Evolutionary conservation across 1,140 invertebrate species (phyloP), one percentile per base, ranked within the genome.

Genomic region (Maconellicoccus hirsutus): DNA sequence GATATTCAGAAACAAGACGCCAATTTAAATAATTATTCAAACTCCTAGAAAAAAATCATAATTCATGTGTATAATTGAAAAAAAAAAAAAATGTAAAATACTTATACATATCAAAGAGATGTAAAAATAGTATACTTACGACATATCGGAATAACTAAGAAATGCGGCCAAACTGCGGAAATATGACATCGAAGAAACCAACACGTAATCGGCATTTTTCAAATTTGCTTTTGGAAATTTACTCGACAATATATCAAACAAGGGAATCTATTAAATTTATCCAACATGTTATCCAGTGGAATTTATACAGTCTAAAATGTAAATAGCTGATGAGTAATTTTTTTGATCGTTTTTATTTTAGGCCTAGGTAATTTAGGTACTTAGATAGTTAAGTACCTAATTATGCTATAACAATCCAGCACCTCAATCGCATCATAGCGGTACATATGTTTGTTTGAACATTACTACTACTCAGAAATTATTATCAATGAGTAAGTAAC

Each of bases 1-100:
- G 76, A 77, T 84, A 86, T 39, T 80, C 78, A 7, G 80, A 76
- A 4, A 83, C 81, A 29, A 87, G 76, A 69, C 80, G 81, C 84
- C 85, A 87, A 73, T 85, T 83, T 42, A 86, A 74, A 75, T 86
- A 87, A 74, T 85, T 84, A 77, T 87, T 86, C 61, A 86, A 74
- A 7, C 81, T 79, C 72, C 83, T 85, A 74, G 33, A 78, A 70
- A 63, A 75, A 72, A 19, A 33, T 12, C n/a, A 16, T 33, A 52
- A 16, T 33, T 6, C 29, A 12, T 33, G 12, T 33, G 3, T 6
- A 33, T 6, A 33, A 33, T 33, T 33, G 12, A 6, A 6, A 6
- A 3, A 33, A 12, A 33, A 33, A 33, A 33, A 33, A 33, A 33
- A 6, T 33, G 29, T 6, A 33, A 33, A 33, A 33, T 33, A 3